Base-by-base conservation (phyloP, 2,888 invertebrate species). In the Pandemis heparana region DNA sequence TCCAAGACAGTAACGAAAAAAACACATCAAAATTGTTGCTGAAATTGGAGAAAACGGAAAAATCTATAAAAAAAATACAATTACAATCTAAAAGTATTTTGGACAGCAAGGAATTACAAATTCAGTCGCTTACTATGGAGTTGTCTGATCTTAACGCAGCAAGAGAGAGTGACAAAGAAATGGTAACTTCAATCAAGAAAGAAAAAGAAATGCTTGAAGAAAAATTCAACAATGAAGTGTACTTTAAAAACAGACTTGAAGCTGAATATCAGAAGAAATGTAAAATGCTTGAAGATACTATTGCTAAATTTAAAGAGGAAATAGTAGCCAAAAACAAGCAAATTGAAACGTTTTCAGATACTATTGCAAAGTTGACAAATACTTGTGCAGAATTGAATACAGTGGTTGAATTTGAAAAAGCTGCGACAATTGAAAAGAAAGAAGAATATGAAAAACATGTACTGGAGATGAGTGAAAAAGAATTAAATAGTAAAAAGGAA, bases 191-290 rank as follows among this genome's bases (percentile, higher is more conserved):
- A 65, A 62, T 80, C 16, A 71, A 82, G 70, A 79, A 76, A 53
- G 87, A 86, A 60, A 86, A 82, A 70, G 75, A 79, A 8, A 71
- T 73, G 5, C 76, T 87, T 62, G 51, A 71, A 4, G 74, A 81
- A 18, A 83, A 84, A 70, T 74, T 89, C 7, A 70, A 77, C 51
- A 81, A 84, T 74, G 81, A 83, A 69, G 77, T 78, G 16, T 48
- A 75, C 32, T 79, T 77, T 59, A 86, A 80, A 76, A 81, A 77
- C 51, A 80, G 82, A 70, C 77, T 83, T 60, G 84, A 87, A 80
- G 81, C 82, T 41, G 84, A 86, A 69, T 86, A 84, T 79, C 79
- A 83, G 74, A 82, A 79, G 70, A 83, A 83, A 71, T 85, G 81
- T 77, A 66, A 62, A 16, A 71, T 77, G 41, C 61, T 85, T 39